Evolutionary conservation across 1,140 invertebrate species (phyloP).

Genomic region (Drosophila albomicans): DNA sequence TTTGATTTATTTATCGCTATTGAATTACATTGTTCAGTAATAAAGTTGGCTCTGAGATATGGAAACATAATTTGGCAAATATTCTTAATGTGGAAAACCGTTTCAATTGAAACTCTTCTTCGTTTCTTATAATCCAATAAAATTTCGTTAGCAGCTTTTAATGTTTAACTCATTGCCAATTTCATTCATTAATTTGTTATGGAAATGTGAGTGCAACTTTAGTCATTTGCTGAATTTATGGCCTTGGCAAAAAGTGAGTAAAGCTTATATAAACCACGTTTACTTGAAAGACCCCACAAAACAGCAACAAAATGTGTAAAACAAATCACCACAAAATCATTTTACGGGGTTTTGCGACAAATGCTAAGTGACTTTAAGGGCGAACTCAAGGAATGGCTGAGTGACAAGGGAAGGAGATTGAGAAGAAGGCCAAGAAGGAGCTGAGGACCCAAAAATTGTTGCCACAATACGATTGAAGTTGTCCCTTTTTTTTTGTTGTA

Average conservation of each 20-base stretch:
- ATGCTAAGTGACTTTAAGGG: conserved; percentile 25
- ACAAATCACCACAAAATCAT: conserved; percentile 50
- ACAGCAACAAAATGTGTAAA: conserved; percentile 28
- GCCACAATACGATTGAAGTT: conserved; percentile 18
- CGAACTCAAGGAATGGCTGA: neutral
- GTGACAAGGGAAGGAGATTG: neutral
- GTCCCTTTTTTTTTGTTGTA: neutral
- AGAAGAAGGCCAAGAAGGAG: neutral
- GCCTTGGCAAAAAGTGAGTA: conserved; percentile 7
- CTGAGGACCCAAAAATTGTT: conserved; percentile 29
- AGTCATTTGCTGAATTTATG: conserved; percentile 7
- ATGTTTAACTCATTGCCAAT: neutral
- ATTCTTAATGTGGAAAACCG: neutral
- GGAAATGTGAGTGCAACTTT: neutral
- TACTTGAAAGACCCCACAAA: conserved; percentile 22
- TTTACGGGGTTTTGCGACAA: conserved; percentile 30
- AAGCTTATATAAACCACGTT: conserved; percentile 2
- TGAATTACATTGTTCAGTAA: too few species aligned
- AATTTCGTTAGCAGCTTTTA: conserved; percentile 14
- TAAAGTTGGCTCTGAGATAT: too few species aligned
- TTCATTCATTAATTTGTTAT: neutral
- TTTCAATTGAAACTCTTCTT: neutral
- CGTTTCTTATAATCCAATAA: conserved; percentile 2
- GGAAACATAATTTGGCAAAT: neutral
- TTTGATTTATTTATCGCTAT: too few species aligned